A percentile compares a stretch with the other conserved stretches of the same genome.
These are phyloP conservation scores for Drosophila auraria DNA, from an alignment of 1,140 invertebrate species.

Conservation along the genomic window DNA sequence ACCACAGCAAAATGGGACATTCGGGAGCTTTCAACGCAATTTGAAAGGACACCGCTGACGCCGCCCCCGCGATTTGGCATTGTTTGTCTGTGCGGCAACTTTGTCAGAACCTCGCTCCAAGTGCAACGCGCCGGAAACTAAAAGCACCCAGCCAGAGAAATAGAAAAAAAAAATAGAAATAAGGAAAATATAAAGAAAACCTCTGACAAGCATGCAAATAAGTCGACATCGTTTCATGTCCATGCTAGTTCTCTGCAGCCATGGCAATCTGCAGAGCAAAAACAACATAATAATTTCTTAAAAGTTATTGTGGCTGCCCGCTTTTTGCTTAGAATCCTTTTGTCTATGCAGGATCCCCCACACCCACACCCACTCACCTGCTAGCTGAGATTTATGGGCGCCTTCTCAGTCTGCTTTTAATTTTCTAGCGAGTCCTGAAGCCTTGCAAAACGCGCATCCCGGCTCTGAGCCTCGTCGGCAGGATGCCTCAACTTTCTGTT, in stretches of 20 bases:
- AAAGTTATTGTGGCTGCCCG: slow-evolving; percentile 57
- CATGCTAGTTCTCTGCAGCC: slow-evolving; percentile 32
- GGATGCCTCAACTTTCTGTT: slow-evolving; percentile 67
- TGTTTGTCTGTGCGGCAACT: slow-evolving; percentile 69
- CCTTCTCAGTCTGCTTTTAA: slow-evolving; percentile 72
- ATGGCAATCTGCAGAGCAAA: slow-evolving; percentile 28
- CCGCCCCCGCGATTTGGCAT: slow-evolving; percentile 67
- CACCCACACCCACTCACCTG: slow-evolving; percentile 16
- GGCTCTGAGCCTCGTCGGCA: slow-evolving; percentile 41
- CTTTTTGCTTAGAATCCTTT: slow-evolving; percentile 44
- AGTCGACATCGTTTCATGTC: slow-evolving; percentile 57
- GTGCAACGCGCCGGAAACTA: slow-evolving; percentile 70
- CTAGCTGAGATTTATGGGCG: slow-evolving; percentile 70
- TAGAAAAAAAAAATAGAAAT: slow-evolving; percentile 11
- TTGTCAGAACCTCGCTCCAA: slow-evolving; percentile 54
- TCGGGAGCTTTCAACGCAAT: slow-evolving; percentile 81
- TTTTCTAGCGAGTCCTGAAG: slow-evolving; percentile 62
- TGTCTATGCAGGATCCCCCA: slow-evolving; percentile 58
- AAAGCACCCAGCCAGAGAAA: slow-evolving; percentile 50
- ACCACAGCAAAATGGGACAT: slow-evolving; percentile 65
- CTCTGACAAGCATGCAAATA: slow-evolving; percentile 51
- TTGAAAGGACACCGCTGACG: slow-evolving; percentile 56
- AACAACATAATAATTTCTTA: slow-evolving; percentile 62
- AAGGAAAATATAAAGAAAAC: neutral
- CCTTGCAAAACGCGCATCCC: slow-evolving; percentile 53